phyloP scores from a whole-genome alignment of 2,888 invertebrate species.

The Thymelicus lineola region DNA sequence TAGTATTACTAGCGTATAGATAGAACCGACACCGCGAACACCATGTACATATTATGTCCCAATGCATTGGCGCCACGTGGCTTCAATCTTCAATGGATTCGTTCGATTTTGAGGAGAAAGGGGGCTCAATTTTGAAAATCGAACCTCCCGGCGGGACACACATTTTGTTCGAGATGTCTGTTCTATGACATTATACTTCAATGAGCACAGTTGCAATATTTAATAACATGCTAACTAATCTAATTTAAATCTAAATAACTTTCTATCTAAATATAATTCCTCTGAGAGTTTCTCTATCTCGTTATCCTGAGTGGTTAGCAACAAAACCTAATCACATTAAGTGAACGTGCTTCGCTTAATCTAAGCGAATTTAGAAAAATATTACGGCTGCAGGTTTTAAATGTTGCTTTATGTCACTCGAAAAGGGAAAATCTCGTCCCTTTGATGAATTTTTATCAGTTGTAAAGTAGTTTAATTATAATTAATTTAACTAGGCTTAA shows the following conservation, averaged over 20 bases:
- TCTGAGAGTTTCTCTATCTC: slow-evolving; percentile 59
- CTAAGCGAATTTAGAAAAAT: slow-evolving; percentile 39
- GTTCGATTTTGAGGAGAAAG: too few species aligned
- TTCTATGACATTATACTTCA: too few species aligned
- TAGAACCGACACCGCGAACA: too few species aligned
- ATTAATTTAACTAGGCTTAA: not conserved
- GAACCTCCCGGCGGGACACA: too few species aligned
- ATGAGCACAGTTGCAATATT: not conserved
- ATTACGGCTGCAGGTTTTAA: slow-evolving; percentile 27
- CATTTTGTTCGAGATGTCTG: too few species aligned
- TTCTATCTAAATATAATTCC: slow-evolving; percentile 56
- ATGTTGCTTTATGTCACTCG: slow-evolving; percentile 6
- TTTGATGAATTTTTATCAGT: slow-evolving; percentile 18
- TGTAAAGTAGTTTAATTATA: not conserved
- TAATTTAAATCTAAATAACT: slow-evolving; percentile 42
- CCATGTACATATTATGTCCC: too few species aligned
- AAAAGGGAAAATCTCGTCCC: not conserved
- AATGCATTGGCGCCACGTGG: too few species aligned
- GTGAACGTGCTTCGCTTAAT: slow-evolving; percentile 51
- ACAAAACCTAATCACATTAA: slow-evolving; percentile 62
- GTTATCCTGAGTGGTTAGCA: slow-evolving; percentile 65
- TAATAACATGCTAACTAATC: slow-evolving; percentile 40
- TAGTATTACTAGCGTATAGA: too few species aligned
- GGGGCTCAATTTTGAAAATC: too few species aligned
- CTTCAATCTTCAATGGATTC: too few species aligned